These are phyloP conservation scores for Drosophila serrata DNA, from an alignment of 1,140 invertebrate species.

Conservation along the genomic window DNA sequence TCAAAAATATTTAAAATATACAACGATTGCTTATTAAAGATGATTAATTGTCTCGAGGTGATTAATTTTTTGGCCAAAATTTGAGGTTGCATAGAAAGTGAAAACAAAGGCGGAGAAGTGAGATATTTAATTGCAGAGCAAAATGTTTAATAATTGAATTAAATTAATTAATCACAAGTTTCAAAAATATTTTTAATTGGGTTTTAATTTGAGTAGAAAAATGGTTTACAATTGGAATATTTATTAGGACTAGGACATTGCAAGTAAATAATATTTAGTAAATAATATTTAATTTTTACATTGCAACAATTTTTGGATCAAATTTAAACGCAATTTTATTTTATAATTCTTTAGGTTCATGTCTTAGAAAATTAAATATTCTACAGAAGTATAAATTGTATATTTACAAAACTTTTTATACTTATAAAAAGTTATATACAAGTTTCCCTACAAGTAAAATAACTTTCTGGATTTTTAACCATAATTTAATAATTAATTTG, in stretches of 20 bases:
- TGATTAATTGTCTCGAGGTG: conserved; percentile 33
- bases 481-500: too few species aligned
- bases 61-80: conserved; percentile 11
- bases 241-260: neutral
- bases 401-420: too few species aligned
- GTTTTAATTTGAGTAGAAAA: neutral
- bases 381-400: too few species aligned
- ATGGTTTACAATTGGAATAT: neutral
- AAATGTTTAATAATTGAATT: conserved; percentile 3
- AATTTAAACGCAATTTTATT: too few species aligned
- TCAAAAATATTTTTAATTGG: neutral
- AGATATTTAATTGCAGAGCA: neutral
- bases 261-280: too few species aligned
- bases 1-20: conserved; percentile 27
- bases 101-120: conserved; percentile 7
- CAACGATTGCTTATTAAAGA: conserved; percentile 23
- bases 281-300: too few species aligned
- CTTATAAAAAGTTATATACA: too few species aligned
- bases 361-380: too few species aligned
- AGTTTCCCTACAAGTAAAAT: too few species aligned
- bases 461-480: too few species aligned
- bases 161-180: neutral
- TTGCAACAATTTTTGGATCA: too few species aligned
- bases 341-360: too few species aligned
- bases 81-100: conserved; percentile 18